These are phyloP conservation scores for Campylomormyrus numenius DNA, from an alignment of 2,113 vertebrate genomes.

Conservation along the genomic window DNA sequence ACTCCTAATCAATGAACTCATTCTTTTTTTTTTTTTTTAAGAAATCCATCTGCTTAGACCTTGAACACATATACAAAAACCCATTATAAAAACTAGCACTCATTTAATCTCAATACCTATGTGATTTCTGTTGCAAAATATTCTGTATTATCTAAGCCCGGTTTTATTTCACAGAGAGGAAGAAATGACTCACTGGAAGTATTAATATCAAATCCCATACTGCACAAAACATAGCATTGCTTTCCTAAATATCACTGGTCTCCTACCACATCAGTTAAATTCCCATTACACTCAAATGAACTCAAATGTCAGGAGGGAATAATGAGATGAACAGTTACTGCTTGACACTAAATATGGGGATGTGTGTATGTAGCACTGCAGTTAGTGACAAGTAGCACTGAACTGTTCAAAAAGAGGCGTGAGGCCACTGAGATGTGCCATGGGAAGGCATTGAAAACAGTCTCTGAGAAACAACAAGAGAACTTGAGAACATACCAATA, in stretches of 20 bases:
- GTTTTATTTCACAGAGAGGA: neutral
- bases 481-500: neutral
- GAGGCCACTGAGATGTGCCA: neutral
- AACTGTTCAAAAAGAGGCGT: neutral
- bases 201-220: constrained; percentile 1
- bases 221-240: neutral
- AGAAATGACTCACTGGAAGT: neutral
- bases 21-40: neutral
- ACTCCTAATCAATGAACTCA: neutral
- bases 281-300: neutral
- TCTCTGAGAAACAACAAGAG: neutral
- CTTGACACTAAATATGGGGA: neutral
- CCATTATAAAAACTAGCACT: neutral
- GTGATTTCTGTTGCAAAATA: neutral
- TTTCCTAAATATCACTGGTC: neutral
- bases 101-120: neutral
- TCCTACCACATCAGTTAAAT: neutral
- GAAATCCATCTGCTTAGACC: neutral
- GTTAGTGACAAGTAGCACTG: neutral
- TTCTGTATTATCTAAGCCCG: neutral
- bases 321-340: constrained; percentile 4
- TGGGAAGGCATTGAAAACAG: neutral
- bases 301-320: neutral
- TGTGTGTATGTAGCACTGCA: neutral
- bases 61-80: neutral